Evolutionary conservation across 2,797 vertebrate species (phyloP), one percentile per base, ranked within the genome.

Genomic region (Chaunax sp.): DNA sequence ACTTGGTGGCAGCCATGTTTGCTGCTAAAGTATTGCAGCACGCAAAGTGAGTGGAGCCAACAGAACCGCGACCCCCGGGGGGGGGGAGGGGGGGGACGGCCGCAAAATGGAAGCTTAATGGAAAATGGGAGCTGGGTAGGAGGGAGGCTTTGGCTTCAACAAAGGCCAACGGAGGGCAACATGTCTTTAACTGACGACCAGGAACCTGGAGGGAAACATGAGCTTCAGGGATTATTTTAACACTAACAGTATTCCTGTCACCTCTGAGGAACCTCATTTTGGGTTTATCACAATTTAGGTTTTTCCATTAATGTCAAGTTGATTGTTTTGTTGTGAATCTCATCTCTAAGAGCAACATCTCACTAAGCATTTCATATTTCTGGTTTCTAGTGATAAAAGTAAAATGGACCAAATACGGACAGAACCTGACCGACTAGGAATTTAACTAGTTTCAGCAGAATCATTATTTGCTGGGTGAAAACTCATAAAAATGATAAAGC

Each of bases 1-100:
- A 87, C 86, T 75, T 38, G 13, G 72, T 53, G 80, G 87, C 79
- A 38, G 82, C 76, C 75, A 84, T 80, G 72, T 81, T 84, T 30
- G 83, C 72, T 70, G 76, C 67, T 61, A 15, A 82, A 80, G 64
- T 75, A 72, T 80, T 54, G 77, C 61, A 78, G 64, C 72, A 70
- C 75, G 79, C 79, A 81, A 76, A 77, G 73, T 66, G 63, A 78
- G 78, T 20, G 3, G 73, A 25, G 61, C 59, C 6, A 28, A 56
- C 44, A 64, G 61, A 77, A 76, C 76, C 52, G 6, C 60, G 8
- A 67, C 47, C 71, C 49, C 53, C 9, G 44, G 59, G 77, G 66
- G 80, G 58, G 2, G 30, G 51, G 9, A 45, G 64, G 74, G 69
- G 78, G 58, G 2, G 33, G 52, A 64, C 74, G 1, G 72, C 84